A percentile compares a stretch with the other conserved stretches of the same genome.
phyloP scores from a whole-genome alignment of 2,888 invertebrate species.

The Spodoptera littoralis region DNA sequence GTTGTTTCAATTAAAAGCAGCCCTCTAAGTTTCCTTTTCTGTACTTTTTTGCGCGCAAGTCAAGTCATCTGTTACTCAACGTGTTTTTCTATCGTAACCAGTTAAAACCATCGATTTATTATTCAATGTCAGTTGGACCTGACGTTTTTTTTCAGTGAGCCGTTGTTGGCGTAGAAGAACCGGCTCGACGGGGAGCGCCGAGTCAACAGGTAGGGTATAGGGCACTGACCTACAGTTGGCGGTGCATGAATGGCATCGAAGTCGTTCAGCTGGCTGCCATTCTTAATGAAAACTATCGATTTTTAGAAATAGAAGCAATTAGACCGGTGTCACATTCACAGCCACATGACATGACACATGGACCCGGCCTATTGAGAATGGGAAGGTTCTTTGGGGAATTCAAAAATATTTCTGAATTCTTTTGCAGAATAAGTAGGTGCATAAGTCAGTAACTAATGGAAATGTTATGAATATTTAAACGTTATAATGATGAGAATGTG shows the following conservation, averaged over 20 bases:
- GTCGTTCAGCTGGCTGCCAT: constrained; percentile 68
- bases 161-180: constrained; percentile 73
- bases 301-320: constrained; percentile 40
- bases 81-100: constrained; percentile 42
- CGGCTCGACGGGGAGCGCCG: constrained; percentile 78
- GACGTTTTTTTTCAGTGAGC: constrained; percentile 67
- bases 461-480: no score
- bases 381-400: constrained; percentile 1
- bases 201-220: constrained; percentile 85
- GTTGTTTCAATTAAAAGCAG: constrained; percentile 17
- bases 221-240: constrained; percentile 85
- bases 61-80: constrained; percentile 42
- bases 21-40: constrained; percentile 7
- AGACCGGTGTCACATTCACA: constrained; percentile 8
- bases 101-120: constrained; percentile 50
- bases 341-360: neutral
- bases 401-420: constrained; percentile 15
- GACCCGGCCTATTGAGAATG: neutral
- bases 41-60: constrained; percentile 22
- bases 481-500: neutral
- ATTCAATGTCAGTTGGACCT: constrained; percentile 68
- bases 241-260: constrained; percentile 79
- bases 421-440: no score
- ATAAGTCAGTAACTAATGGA: no score
- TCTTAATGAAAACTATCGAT: constrained; percentile 64